phyloP scores from a whole-genome alignment of 1,140 invertebrate genomes.

The Diuraphis noxia region DNA sequence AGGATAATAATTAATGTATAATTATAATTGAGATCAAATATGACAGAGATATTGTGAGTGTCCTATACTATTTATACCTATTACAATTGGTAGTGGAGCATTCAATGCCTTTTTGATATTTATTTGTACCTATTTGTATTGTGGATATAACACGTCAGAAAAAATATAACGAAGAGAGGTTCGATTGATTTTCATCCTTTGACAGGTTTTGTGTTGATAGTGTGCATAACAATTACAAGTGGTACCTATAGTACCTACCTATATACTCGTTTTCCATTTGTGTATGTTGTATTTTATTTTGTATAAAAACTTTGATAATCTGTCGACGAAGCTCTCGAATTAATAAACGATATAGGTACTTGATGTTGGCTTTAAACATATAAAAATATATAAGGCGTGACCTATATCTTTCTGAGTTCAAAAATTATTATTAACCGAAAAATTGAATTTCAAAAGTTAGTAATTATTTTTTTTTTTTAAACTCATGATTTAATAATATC shows the following conservation, averaged over 20 bases:
- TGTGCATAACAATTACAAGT: background rate
- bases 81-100: background rate
- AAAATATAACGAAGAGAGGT: background rate
- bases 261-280: background rate
- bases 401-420: background rate
- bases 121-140: background rate
- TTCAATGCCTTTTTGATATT: background rate
- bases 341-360: background rate
- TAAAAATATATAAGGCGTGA: background rate
- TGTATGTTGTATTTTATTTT: background rate
- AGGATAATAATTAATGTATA: background rate
- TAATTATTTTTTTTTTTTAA: too few species aligned
- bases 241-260: slow-evolving; percentile 5
- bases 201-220: background rate
- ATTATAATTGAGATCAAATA: too few species aligned
- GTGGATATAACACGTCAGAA: background rate
- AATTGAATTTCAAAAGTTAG: background rate
- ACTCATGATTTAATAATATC: background rate
- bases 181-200: background rate
- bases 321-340: background rate
- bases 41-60: too few species aligned
- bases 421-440: background rate
- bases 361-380: background rate
- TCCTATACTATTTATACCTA: too few species aligned
- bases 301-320: background rate